A percentile compares a stretch with the other conserved stretches of the same genome.
Conservation (phyloP, 64 coral and sea anemone species). For the Dendrophyllia cribrosa region DNA sequence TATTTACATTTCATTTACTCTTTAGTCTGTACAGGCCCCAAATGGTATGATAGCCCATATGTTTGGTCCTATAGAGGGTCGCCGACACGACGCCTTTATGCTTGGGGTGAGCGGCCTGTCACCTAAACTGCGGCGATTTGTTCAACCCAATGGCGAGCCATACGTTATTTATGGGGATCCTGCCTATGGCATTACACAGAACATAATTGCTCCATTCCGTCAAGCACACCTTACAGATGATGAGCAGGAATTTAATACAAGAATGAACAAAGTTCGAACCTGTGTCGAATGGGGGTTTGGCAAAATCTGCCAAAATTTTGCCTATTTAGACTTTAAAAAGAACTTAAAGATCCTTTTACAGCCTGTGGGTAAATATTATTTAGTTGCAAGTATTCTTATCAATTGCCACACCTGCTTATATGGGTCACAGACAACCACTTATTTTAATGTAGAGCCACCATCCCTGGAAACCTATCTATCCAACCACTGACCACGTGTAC, state of each 20-base stretch:
- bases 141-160: slow-evolving; percentile 66
- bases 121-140: slow-evolving; percentile 52
- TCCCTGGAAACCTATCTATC: slow-evolving; percentile 43
- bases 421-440: slow-evolving; percentile 14
- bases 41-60: slow-evolving; percentile 70
- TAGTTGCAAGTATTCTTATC: slow-evolving; percentile 58
- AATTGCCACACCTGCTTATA: slow-evolving; percentile 57
- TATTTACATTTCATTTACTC: slow-evolving; percentile 52
- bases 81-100: slow-evolving; percentile 63
- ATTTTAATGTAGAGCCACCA: slow-evolving; percentile 15
- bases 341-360: slow-evolving; percentile 42
- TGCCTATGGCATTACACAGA: slow-evolving; percentile 69
- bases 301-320: slow-evolving; percentile 63
- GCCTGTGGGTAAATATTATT: slow-evolving; percentile 68
- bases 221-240: slow-evolving; percentile 59
- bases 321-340: slow-evolving; percentile 53
- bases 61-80: slow-evolving; percentile 58
- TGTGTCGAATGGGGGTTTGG: slow-evolving; percentile 71
- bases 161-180: slow-evolving; percentile 72
- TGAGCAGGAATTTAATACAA: slow-evolving; percentile 68
- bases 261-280: slow-evolving; percentile 61
- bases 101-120: slow-evolving; percentile 51
- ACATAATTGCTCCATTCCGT: slow-evolving; percentile 70
- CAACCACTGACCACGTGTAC: neutral
- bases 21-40: slow-evolving; percentile 65